Evolutionary conservation across 2,888 invertebrate species (phyloP).

Genomic region (Chamaedrilus cognettii): DNA sequence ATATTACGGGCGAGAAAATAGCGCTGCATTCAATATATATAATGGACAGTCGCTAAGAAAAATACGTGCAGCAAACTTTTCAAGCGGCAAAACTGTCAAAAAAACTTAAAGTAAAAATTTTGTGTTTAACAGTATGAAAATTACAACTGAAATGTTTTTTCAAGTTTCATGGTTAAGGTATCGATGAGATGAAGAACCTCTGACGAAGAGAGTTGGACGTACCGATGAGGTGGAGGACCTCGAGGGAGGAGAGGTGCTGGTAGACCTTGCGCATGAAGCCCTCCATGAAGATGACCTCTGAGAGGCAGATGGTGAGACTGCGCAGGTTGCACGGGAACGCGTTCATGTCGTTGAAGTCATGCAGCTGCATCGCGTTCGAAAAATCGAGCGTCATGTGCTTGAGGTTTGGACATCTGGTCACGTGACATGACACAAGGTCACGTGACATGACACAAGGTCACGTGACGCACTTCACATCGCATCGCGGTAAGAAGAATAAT

Average conservation of each 20-base stretch:
- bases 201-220: slow-evolving; percentile 29
- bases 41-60: too few relatives aligned
- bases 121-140: not conserved
- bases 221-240: slow-evolving; percentile 96
- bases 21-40: too few relatives aligned
- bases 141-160: too few relatives aligned
- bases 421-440: too few relatives aligned
- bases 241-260: slow-evolving; percentile 97
- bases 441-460: too few relatives aligned
- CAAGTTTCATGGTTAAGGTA: not conserved
- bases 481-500: not conserved
- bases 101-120: too few relatives aligned
- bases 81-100: too few relatives aligned
- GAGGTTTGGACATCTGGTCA: slow-evolving; percentile 41
- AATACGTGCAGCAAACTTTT: too few relatives aligned
- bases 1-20: too few relatives aligned
- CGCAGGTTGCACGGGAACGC: slow-evolving; percentile 96
- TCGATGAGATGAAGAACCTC: too few relatives aligned
- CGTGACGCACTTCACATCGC: too few relatives aligned
- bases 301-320: slow-evolving; percentile 94
- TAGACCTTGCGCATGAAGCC: slow-evolving; percentile 99
- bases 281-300: slow-evolving; percentile 99
- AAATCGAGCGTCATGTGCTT: slow-evolving; percentile 87
- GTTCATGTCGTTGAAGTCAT: slow-evolving; percentile 99
- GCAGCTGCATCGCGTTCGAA: slow-evolving; percentile 78